Evolutionary conservation across 2,113 vertebrate genomes (phyloP).

Genomic region (Gopherus flavomarginatus): DNA sequence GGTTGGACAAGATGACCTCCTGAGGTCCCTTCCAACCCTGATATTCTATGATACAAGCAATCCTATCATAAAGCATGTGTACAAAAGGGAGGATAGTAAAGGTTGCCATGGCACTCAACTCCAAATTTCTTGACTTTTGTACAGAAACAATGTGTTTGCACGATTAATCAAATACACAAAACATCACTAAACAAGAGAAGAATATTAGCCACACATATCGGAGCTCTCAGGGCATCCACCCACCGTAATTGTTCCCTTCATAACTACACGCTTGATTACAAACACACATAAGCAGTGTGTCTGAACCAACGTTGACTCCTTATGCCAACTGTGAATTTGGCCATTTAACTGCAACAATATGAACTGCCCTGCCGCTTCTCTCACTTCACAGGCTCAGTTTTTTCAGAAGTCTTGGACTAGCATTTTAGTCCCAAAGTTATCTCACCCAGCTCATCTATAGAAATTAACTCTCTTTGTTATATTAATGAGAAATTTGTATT

Average conservation of each 20-base stretch:
- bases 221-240: not conserved
- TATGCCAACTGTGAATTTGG: not conserved
- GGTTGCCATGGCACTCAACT: not conserved
- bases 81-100: not conserved
- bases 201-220: not conserved
- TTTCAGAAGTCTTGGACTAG: not conserved
- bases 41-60: not conserved
- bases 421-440: not conserved
- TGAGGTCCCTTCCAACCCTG: no score
- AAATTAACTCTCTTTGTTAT: not conserved
- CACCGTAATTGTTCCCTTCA: fast-evolving
- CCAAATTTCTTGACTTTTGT: not conserved
- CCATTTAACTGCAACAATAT: not conserved
- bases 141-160: not conserved
- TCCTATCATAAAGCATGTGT: not conserved
- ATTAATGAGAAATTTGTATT: not conserved
- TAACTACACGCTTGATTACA: not conserved
- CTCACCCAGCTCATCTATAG: not conserved
- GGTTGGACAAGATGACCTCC: no score
- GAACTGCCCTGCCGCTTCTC: not conserved
- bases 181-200: not conserved
- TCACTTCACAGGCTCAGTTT: not conserved
- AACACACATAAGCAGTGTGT: not conserved
- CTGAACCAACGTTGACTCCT: not conserved
- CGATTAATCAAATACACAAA: not conserved